Evolutionary conservation across 2,888 invertebrate genomes (phyloP).

Genomic region (Lumbricus terrestris): DNA sequence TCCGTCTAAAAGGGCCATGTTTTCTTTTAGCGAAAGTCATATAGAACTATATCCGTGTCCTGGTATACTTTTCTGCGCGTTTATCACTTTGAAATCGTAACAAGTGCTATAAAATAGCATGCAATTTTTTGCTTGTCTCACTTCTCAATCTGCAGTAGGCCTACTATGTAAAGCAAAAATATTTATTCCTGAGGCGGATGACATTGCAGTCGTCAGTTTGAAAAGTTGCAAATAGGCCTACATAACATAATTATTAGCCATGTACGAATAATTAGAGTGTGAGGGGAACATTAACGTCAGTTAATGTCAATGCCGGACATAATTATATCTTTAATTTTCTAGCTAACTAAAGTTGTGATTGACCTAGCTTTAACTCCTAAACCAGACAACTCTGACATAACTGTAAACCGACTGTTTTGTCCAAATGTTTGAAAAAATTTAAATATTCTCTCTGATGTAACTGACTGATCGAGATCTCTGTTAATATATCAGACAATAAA

Average conservation of each 20-base stretch:
- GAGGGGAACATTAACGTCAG: background rate
- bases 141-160: background rate
- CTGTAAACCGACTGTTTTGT: too few relatives aligned
- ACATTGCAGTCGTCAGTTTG: background rate
- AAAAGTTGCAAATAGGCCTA: background rate
- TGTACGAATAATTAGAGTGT: background rate
- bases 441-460: too few relatives aligned
- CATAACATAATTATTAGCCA: too few relatives aligned
- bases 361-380: too few relatives aligned
- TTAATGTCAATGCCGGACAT: background rate
- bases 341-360: background rate
- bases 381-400: too few relatives aligned
- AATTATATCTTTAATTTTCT: background rate
- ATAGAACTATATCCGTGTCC: too few relatives aligned
- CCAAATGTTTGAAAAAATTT: too few relatives aligned
- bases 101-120: too few relatives aligned
- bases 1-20: background rate
- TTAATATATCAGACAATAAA: too few relatives aligned
- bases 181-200: too few relatives aligned
- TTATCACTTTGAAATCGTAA: background rate
- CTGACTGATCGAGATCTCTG: too few relatives aligned
- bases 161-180: background rate
- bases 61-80: background rate
- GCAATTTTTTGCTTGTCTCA: too few relatives aligned
- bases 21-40: background rate